These are phyloP conservation scores for Bubalus kerabau DNA, from an alignment of 2,113 vertebrate genomes.

Conservation along the genomic window DNA sequence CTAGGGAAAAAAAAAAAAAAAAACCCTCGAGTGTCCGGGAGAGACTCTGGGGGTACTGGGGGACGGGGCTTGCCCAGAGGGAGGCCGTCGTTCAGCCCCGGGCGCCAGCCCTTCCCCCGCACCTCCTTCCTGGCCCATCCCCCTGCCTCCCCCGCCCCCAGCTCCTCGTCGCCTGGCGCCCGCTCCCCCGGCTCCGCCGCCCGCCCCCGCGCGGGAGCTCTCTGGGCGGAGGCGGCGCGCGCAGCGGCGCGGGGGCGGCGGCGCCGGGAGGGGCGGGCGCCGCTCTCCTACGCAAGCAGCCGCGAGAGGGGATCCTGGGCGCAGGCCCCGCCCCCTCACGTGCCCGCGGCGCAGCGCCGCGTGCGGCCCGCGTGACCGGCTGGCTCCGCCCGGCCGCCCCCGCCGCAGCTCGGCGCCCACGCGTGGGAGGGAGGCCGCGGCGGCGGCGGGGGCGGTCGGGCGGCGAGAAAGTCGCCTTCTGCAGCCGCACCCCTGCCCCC, in stretches of 20 bases:
- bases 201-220: slow-evolving; percentile 44
- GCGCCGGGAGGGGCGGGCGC: neutral
- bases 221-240: neutral
- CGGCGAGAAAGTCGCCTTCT: accelerated
- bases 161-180: neutral
- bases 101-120: neutral
- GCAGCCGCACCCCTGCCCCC: neutral
- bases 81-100: neutral
- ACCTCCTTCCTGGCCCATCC: neutral
- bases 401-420: neutral
- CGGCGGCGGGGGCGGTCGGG: neutral
- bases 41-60: neutral
- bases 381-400: neutral
- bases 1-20: too few relatives aligned
- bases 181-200: neutral
- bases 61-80: neutral
- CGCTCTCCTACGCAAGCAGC: slow-evolving; percentile 57
- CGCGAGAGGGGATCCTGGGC: slow-evolving; percentile 70
- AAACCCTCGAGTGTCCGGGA: accelerated
- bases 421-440: slow-evolving; percentile 11
- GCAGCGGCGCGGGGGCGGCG: neutral
- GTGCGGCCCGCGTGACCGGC: slow-evolving; percentile 47
- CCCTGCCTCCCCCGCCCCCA: neutral
- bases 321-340: slow-evolving; percentile 66
- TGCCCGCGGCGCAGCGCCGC: slow-evolving; percentile 50